Evolutionary conservation across 2,797 vertebrate species (phyloP), one percentile per base, ranked within the genome.

Genomic region (Coilia nasus): DNA sequence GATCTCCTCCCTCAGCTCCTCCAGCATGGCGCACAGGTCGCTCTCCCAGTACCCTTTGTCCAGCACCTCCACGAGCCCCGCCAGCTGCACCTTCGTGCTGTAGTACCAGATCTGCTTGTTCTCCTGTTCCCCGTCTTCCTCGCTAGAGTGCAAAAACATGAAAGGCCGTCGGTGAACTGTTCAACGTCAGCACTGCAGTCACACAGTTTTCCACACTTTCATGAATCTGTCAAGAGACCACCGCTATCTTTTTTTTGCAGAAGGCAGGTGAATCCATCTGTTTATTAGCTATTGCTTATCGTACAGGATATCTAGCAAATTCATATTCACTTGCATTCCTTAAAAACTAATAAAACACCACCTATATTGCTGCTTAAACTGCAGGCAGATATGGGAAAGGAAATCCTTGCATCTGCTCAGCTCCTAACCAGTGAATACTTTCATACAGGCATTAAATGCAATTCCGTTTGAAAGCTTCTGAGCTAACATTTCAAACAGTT

Each of bases 71-170:
- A 97, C 91, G 86, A 99, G 93, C 90, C 98, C 97, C 82, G 94
- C 95, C 91, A 99, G 94, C 93, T 99, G 98, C 10, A 95, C 92
- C 90, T 96, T 97, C 89, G 96, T 97, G 96, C 98, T 99, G 87
- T 97, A 99, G 94, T 99, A 99, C 98, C 98, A 99, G 90, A 98
- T 97, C 92, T 93, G 96, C 92, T 98, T 99, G 86, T 96, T 95
- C 88, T 97, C 96, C 23, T 97, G 96, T 90, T 98, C 97, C 60
- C 96, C 96, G 28, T 98, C 97, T 91, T 99, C 97, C 92, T 99
- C 98, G 81, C 98, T 99, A 92, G 12, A 71, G 28, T 1, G 31
- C 17, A 25, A 71, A 31, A 71, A 15, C 10, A 41, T 2, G 35
- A 5, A 35, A 71, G 12, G 62, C 62, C 0, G 62, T 10, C 25